Evolutionary conservation across 1,140 invertebrate species (phyloP).

Genomic region (Lepidotrigona ventralis): DNA sequence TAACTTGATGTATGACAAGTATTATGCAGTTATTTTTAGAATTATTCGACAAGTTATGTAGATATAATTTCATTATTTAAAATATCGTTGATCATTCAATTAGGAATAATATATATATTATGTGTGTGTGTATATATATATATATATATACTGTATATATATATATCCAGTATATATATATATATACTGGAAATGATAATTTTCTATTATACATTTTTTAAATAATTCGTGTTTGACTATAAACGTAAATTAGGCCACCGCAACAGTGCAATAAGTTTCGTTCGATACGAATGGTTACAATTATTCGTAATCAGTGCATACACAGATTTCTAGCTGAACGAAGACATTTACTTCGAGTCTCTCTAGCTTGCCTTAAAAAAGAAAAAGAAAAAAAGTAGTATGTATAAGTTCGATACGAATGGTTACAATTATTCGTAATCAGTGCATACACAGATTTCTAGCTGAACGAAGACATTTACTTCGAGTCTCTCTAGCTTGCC

Average conservation of each 20-base stretch:
- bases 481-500: neutral
- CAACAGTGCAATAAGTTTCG: neutral
- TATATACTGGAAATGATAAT: conserved; percentile 19
- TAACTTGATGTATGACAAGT: conserved; percentile 13
- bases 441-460: conserved; percentile 19
- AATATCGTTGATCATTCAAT: conserved; percentile 26
- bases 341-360: neutral
- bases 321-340: conserved; percentile 1
- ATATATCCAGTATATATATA: conserved; percentile 19
- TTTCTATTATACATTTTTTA: conserved; percentile 21
- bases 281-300: conserved; percentile 1
- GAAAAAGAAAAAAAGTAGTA: neutral
- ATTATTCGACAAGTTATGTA: conserved; percentile 10
- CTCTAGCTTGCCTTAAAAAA: neutral
- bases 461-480: neutral
- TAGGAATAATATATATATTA: conserved; percentile 24
- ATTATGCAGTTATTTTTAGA: conserved; percentile 37
- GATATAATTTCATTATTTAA: conserved; percentile 25
- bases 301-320: conserved; percentile 18
- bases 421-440: conserved; percentile 10
- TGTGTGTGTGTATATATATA: too few relatives aligned
- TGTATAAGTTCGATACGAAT: neutral
- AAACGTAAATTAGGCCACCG: conserved; percentile 47
- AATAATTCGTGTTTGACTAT: conserved; percentile 10
- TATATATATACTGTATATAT: conserved; percentile 16